A percentile compares a stretch with the other conserved stretches of the same genome.
These are phyloP conservation scores for Syngnathus rostellatus DNA, from an alignment of 2,797 vertebrate species.

Conservation along the genomic window DNA sequence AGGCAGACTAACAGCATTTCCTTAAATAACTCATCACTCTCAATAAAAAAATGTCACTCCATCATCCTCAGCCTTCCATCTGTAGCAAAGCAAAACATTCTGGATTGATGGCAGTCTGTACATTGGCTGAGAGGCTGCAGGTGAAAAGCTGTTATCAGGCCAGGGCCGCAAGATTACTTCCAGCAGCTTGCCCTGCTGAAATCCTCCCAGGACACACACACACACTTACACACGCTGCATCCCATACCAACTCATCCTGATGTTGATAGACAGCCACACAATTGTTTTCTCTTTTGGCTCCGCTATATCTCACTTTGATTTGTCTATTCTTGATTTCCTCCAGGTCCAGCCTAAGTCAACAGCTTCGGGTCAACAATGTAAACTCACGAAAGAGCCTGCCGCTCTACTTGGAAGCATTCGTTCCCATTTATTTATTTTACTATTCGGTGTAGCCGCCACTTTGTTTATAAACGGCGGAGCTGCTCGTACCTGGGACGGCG, in stretches of 20 bases:
- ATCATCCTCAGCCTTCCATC: slow-evolving; percentile 7
- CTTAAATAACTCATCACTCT: slow-evolving; percentile 7
- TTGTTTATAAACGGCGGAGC: not conserved
- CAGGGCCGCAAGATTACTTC: slow-evolving; percentile 57
- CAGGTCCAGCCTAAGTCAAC: slow-evolving; percentile 22
- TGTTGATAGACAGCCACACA: slow-evolving; percentile 22
- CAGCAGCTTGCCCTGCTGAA: slow-evolving; percentile 52
- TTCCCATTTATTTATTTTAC: slow-evolving; percentile 7
- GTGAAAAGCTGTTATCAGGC: slow-evolving; percentile 60
- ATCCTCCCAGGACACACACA: slow-evolving; percentile 34
- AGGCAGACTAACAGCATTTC: not conserved
- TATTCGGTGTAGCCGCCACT: slow-evolving; percentile 17
- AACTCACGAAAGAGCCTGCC: slow-evolving; percentile 18
- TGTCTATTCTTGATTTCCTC: slow-evolving; percentile 16
- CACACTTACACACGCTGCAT: slow-evolving; percentile 1
- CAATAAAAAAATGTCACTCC: slow-evolving; percentile 12
- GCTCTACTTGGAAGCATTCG: not conserved
- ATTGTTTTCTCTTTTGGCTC: slow-evolving; percentile 14
- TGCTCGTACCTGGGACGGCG: not conserved
- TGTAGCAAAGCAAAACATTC: slow-evolving; percentile 35
- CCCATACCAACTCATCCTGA: slow-evolving; percentile 9
- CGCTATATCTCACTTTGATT: slow-evolving; percentile 16
- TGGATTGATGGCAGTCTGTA: slow-evolving; percentile 58
- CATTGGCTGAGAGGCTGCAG: slow-evolving; percentile 52
- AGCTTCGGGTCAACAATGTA: slow-evolving; percentile 26